Percentiles rank a stretch among this genome's conserved stretches.
These are phyloP conservation scores for Selene dorsalis DNA, from an alignment of 2,797 vertebrate species.

Conservation along the genomic window DNA sequence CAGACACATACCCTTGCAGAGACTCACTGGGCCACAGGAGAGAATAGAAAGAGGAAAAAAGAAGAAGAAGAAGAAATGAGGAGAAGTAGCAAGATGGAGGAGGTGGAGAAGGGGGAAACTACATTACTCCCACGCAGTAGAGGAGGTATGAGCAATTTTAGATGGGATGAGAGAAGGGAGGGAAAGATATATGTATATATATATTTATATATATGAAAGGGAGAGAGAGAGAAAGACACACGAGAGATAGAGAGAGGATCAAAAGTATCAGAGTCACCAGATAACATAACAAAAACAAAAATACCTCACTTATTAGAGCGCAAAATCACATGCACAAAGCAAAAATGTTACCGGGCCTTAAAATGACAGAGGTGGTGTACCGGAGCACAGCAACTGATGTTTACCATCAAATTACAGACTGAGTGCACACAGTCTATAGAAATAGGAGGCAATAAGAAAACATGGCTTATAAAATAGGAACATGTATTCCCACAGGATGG, in stretches of 20 bases:
- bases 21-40: slow-evolving; percentile 50
- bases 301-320: not conserved
- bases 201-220: not conserved
- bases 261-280: not conserved
- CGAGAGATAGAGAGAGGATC: not conserved
- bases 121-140: slow-evolving; percentile 58
- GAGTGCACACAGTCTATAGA: not conserved
- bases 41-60: slow-evolving; percentile 21
- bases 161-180: slow-evolving; percentile 14
- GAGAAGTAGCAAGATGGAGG: slow-evolving; percentile 35
- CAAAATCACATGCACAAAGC: not conserved
- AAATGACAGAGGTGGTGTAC: not conserved
- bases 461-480: not conserved
- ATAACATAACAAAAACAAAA: slow-evolving; percentile 7
- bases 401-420: not conserved
- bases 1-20: slow-evolving; percentile 30
- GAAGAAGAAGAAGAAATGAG: slow-evolving; percentile 37
- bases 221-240: not conserved
- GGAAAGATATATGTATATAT: not conserved
- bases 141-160: slow-evolving; percentile 62
- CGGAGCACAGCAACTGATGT: not conserved
- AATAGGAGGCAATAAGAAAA: not conserved
- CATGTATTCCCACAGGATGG: too few relatives aligned
- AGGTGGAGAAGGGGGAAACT: slow-evolving; percentile 41
- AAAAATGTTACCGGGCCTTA: not conserved